Evolutionary conservation across 2,888 invertebrate genomes (phyloP).

Genomic region (Leptopilina syphax): DNA sequence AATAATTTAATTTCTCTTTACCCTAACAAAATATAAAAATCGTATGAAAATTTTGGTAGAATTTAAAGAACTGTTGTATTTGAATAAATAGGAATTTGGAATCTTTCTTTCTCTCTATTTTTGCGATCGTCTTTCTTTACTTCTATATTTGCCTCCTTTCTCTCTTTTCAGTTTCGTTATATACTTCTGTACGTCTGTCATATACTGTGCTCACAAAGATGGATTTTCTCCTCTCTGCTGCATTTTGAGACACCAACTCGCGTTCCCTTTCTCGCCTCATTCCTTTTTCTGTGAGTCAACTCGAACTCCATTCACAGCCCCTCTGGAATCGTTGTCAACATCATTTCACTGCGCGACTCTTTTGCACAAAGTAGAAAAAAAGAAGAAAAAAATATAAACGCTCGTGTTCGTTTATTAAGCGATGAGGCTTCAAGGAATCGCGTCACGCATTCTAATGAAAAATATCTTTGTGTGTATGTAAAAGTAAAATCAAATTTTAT

Average conservation of each 20-base stretch:
- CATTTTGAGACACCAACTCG: conserved; percentile 25
- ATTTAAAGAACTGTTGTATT: too few species aligned
- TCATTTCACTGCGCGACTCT: conserved; percentile 12
- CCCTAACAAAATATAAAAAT: too few species aligned
- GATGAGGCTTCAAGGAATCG: conserved; percentile 47
- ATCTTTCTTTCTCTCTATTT: too few species aligned
- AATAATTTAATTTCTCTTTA: too few species aligned
- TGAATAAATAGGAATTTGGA: too few species aligned
- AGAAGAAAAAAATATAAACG: conserved; percentile 37
- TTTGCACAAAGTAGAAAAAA: conserved; percentile 17
- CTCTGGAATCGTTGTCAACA: conserved; percentile 6
- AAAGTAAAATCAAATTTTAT: too few species aligned
- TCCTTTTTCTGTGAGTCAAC: conserved; percentile 6
- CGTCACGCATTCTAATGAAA: conserved; percentile 60
- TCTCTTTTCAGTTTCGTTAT: not conserved
- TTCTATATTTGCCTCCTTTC: not conserved
- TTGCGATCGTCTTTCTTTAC: too few species aligned
- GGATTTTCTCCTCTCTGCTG: conserved; percentile 26
- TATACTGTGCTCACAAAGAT: not conserved
- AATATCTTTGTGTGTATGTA: not conserved
- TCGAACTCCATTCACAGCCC: conserved; percentile 23
- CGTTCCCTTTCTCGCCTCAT: conserved; percentile 16
- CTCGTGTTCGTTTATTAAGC: conserved; percentile 36
- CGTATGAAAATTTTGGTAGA: too few species aligned
- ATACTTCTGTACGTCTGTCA: not conserved